Evolutionary conservation across 2,113 vertebrate species (phyloP).

Genomic region (Malurus elegans): DNA sequence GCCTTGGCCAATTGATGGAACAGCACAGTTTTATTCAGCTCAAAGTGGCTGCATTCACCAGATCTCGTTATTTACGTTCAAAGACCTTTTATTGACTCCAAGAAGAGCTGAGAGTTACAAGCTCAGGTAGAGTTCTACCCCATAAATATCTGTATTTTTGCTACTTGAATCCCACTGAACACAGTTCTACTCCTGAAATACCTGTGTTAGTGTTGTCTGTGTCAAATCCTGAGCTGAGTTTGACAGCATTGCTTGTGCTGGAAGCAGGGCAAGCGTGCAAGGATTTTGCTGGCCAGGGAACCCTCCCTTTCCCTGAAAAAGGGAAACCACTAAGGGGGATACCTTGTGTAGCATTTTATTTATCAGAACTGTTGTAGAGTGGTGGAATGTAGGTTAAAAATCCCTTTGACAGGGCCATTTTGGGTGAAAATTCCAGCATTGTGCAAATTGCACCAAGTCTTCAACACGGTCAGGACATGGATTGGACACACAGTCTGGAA

Average conservation of each 20-base stretch:
- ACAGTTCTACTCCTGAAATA: not conserved
- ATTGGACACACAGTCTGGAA: not conserved
- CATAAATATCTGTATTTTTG: not conserved
- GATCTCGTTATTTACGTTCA: too few species aligned
- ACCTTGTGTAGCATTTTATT: not conserved
- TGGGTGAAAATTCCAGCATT: not conserved
- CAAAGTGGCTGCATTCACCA: not conserved
- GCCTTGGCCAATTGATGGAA: not conserved
- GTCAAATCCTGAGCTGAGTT: not conserved
- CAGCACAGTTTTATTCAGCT: not conserved
- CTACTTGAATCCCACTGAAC: not conserved
- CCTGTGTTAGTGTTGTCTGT: not conserved
- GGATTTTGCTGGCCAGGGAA: not conserved
- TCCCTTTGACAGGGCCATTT: not conserved
- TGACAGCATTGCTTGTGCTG: rapidly evolving
- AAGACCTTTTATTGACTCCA: not conserved
- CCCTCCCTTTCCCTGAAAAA: not conserved
- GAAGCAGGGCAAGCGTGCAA: not conserved
- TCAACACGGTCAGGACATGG: rapidly evolving
- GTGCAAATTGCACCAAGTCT: not conserved
- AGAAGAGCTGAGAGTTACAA: not conserved
- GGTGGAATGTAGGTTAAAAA: not conserved
- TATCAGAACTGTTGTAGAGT: not conserved
- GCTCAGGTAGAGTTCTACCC: not conserved
- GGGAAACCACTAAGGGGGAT: not conserved